Evolutionary conservation across 2,888 invertebrate genomes (phyloP).

Genomic region (Cloeon dipterum): DNA sequence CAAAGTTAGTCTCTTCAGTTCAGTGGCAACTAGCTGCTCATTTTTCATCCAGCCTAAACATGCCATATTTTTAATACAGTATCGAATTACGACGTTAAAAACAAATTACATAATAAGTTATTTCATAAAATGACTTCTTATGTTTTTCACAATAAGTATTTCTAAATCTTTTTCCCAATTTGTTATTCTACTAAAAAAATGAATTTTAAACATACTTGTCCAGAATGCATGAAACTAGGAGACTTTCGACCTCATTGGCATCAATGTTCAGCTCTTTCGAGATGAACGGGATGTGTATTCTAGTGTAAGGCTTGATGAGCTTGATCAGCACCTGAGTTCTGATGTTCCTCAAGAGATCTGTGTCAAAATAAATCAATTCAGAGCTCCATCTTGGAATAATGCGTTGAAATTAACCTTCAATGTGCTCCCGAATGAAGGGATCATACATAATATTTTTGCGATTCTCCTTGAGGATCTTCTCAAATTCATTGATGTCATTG

Average conservation of each 20-base stretch:
- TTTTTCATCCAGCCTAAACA: too few relatives aligned
- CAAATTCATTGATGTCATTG: conserved; percentile 95
- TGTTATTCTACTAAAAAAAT: too few relatives aligned
- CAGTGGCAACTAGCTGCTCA: too few relatives aligned
- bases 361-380: conserved; percentile 11
- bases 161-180: too few relatives aligned
- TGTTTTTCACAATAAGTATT: too few relatives aligned
- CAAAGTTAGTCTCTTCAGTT: too few relatives aligned
- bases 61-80: too few relatives aligned
- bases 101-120: too few relatives aligned
- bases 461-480: conserved; percentile 84
- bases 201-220: conserved; percentile 72
- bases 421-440: conserved; percentile 95
- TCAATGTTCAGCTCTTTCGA: conserved; percentile 86
- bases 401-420: conserved; percentile 68
- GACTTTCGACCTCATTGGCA: conserved; percentile 83
- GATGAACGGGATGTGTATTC: conserved; percentile 94
- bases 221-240: conserved; percentile 91
- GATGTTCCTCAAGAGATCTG: conserved; percentile 81
- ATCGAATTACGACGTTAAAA: too few relatives aligned
- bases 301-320: conserved; percentile 90
- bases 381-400: too few relatives aligned
- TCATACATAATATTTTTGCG: conserved; percentile 96
- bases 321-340: conserved; percentile 93
- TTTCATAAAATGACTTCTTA: too few relatives aligned